Evolutionary conservation across 2,113 vertebrate genomes (phyloP), one percentile per base, ranked within the genome.

Genomic region (Ailuropoda melanoleuca): DNA sequence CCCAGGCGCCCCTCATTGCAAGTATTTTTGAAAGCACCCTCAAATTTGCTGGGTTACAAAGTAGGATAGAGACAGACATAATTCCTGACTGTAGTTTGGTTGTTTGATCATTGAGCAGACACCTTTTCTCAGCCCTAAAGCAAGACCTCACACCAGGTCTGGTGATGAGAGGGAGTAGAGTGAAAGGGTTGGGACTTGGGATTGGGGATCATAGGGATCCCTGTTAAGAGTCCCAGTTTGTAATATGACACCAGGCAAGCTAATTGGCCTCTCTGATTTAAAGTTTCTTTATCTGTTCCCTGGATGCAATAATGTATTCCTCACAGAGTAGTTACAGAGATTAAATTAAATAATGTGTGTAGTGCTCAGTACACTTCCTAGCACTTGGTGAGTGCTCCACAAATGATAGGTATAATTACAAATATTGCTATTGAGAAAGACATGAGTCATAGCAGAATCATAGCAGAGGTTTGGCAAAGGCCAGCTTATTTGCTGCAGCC

Each of bases 11-110:
- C n/a, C n/a, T 90, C 50, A 37, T 26, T 80, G 29, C 6, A 23
- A 8, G 15, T 23, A 90, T 60, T 96, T 91, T 88, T 78, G 55
- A 95, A 95, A 92, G 18, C 21, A 70, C 37, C 58, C 46, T 96
- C 62, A 87, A 81, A 50, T 94, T 81, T 62, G 9, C 78, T 84
- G 62, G 18, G 23, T 75, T 89, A 75, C 55, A 96, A 88, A 66
- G 9, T 81, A 37, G 43, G 3, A 68, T 62, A 48, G 17, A 86
- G 55, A 75, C 13, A 92, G 72, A 78, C 55, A 80, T 34, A 87
- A 77, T 92, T 92, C 26, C 58, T 95, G 26, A 53, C 21, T n/a
- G 6, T 8, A 29, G 3, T 82, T 34, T 81, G 8, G 82, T 87
- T 60, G 8, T 74, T 90, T 72, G 15, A 39, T 82, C 31, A 18